Percentiles rank a stretch among this genome's conserved stretches.
These are phyloP conservation scores for Novumbra hubbsi DNA, from an alignment of 2,797 vertebrate genomes.

Conservation along the genomic window DNA sequence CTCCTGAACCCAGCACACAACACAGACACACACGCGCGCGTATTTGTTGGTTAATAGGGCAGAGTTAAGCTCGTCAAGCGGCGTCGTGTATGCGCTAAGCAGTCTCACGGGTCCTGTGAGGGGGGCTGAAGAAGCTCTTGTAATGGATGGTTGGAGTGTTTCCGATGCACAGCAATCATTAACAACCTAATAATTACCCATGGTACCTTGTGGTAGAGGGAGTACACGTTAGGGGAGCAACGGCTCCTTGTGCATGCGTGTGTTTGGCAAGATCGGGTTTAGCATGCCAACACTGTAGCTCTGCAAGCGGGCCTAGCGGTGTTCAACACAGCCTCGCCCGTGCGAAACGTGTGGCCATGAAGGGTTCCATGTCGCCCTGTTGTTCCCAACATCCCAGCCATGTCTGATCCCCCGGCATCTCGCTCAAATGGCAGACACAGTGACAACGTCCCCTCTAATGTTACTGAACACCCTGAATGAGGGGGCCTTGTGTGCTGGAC, in stretches of 20 bases:
- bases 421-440: too few species aligned
- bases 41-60: conserved; percentile 85
- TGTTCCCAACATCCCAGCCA: background rate
- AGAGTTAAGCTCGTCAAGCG: conserved; percentile 85
- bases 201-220: conserved; percentile 77
- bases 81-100: conserved; percentile 71
- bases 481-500: background rate
- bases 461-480: background rate
- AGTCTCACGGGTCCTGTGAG: conserved; percentile 74
- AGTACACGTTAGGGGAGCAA: conserved; percentile 11
- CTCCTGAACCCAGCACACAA: background rate
- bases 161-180: conserved; percentile 84
- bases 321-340: too few species aligned
- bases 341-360: too few species aligned
- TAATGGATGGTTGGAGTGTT: conserved; percentile 84
- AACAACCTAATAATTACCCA: conserved; percentile 89
- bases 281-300: too few species aligned
- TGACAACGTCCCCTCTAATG: background rate
- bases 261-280: conserved; percentile 2
- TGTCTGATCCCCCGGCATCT: background rate
- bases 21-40: conserved; percentile 17
- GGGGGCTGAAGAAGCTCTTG: conserved; percentile 78
- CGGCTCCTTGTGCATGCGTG: conserved; percentile 18
- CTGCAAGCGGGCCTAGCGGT: too few species aligned
- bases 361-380: background rate